Evolutionary conservation across 2,888 invertebrate species (phyloP), one percentile per base, ranked within the genome.

Genomic region (Buathra laborator): DNA sequence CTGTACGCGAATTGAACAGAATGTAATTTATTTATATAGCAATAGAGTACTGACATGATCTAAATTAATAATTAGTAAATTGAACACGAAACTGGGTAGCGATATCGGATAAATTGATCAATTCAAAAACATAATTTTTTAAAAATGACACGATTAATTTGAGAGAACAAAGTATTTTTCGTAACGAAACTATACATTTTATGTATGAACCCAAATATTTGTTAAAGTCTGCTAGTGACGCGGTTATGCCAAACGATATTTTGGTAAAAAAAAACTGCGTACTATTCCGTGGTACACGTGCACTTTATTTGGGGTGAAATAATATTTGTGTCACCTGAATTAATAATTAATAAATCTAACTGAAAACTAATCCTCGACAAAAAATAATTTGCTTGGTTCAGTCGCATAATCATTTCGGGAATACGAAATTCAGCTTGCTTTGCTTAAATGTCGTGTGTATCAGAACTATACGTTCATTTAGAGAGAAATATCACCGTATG

Each of bases 361-460:
- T 43, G 14, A 19, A 66, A 43, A 16, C 66, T 66, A 43, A 43
- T 43, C 16, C 10, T 66, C 10, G 44, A 19, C 66, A 66, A 66
- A 2, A 3, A 66, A 66, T 43, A 9, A 66, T 44, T 37, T 10
- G 16, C 37, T 66, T 66, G 66, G 3, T 66, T 66, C 43, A 66
- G 10, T 66, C 19, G 43, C 16, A 37, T 66, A n/a, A 66, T 66
- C 19, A 66, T 66, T 66, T 66, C 44, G 43, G 43, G 66, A 19
- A 43, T 16, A 43, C 44, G 16, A 66, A 43, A 3, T 66, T 66
- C 10, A 19, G 66, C 10, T 44, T 44, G 43, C 5, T 2, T 3
- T 51, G 16, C n/a, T 0, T 51, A 51, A 51, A 51, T n/a, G 7
- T 16, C 7, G 51, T 51, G 16, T 16, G 51, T n/a, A 51, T 24